Percentiles rank a stretch among this genome's conserved stretches.
These are phyloP conservation scores for Panthera tigris DNA, from an alignment of 2,113 vertebrate species.

Conservation along the genomic window DNA sequence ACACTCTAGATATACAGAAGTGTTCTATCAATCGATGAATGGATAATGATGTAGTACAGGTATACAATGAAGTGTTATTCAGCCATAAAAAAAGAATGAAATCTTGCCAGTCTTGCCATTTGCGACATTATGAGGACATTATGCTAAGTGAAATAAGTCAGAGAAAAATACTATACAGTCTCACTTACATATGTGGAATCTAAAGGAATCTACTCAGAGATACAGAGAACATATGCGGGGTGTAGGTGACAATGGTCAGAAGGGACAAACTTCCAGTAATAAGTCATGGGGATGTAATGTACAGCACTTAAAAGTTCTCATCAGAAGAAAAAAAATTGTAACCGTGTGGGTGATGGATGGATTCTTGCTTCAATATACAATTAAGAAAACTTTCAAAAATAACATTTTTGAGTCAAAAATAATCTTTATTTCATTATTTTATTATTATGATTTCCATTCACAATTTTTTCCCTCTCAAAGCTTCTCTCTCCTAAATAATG, in stretches of 20 bases:
- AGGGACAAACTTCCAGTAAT: neutral
- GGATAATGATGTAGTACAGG: neutral
- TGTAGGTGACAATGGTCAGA: neutral
- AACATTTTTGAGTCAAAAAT: neutral
- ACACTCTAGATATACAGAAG: neutral
- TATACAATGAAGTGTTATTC: neutral
- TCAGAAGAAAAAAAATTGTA: neutral
- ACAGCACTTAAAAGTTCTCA: neutral
- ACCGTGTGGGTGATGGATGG: neutral
- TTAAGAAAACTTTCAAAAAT: neutral
- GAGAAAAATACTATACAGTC: neutral
- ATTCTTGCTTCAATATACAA: constrained; percentile 8
- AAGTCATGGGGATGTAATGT: neutral
- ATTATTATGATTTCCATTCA: neutral
- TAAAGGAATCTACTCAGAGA: neutral
- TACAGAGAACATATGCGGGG: neutral
- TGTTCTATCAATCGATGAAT: neutral
- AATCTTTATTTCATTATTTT: neutral
- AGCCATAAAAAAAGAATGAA: neutral
- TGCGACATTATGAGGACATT: neutral
- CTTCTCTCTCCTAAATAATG: neutral
- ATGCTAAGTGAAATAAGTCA: neutral
- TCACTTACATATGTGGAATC: neutral
- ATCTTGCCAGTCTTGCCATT: neutral
- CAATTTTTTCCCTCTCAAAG: neutral